These are phyloP conservation scores for Tachysurus fulvidraco DNA, from an alignment of 2,113 vertebrate genomes.

Conservation along the genomic window DNA sequence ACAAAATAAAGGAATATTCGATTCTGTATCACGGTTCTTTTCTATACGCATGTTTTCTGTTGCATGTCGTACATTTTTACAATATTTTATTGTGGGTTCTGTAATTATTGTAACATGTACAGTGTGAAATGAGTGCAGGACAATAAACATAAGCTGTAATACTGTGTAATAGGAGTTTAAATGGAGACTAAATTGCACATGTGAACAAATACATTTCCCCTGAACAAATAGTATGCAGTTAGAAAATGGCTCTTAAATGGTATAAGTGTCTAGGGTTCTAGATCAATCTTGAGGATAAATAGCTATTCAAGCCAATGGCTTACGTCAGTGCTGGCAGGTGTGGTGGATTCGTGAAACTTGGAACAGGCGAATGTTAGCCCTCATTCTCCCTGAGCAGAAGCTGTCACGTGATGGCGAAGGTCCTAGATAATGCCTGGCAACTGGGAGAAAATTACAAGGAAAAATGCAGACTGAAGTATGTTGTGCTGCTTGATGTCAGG, in stretches of 20 bases:
- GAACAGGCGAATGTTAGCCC: background rate
- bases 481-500: background rate
- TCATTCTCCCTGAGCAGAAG: background rate
- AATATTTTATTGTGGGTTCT: no score
- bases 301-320: background rate
- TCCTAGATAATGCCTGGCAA: conserved; percentile 35
- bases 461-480: background rate
- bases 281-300: background rate
- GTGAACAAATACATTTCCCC: conserved; percentile 64
- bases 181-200: conserved; percentile 64
- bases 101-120: no score
- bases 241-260: background rate
- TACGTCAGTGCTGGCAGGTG: background rate
- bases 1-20: no score
- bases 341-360: background rate
- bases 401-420: background rate
- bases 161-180: conserved; percentile 27
- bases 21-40: no score
- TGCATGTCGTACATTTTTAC: no score
- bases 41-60: no score
- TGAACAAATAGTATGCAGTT: conserved; percentile 30
- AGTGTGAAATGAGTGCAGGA: background rate
- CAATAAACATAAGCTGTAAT: background rate
- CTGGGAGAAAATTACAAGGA: background rate
- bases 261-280: background rate